A percentile compares a stretch with the other conserved stretches of the same genome.
Evolutionary conservation across 1,140 invertebrate species (phyloP).

Genomic region (Armadillidium nasatum): DNA sequence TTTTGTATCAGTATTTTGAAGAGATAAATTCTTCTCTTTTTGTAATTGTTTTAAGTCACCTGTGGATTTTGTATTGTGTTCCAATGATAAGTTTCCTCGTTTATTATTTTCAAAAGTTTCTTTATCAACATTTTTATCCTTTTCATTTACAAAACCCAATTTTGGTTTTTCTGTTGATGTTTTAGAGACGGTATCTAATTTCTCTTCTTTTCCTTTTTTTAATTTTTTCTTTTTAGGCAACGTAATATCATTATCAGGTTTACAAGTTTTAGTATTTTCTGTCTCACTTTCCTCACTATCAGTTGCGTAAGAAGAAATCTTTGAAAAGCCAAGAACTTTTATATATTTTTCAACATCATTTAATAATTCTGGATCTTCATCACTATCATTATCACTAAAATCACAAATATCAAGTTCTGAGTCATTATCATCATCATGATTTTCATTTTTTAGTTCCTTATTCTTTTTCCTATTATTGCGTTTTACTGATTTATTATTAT

Average conservation of each 20-base stretch:
- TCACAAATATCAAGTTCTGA: neutral
- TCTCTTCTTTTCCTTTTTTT: neutral
- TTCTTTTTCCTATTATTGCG: neutral
- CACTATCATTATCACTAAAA: neutral
- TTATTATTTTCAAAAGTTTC: neutral
- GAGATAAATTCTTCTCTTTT: neutral
- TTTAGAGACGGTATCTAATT: neutral
- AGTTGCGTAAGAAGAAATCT: neutral
- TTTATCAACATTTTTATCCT: neutral
- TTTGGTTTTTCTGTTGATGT: no score
- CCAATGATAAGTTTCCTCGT: neutral
- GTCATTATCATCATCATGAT: neutral
- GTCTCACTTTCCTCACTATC: neutral
- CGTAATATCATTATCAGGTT: neutral
- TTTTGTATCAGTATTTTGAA: neutral
- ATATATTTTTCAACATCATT: neutral
- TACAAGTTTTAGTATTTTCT: slow-evolving; percentile 2
- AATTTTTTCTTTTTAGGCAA: neutral
- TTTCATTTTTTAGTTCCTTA: neutral
- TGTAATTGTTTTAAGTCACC: neutral
- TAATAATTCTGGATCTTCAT: neutral
- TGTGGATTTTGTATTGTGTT: neutral
- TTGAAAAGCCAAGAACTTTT: neutral
- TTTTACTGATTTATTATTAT: neutral
- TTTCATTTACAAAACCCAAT: neutral